A percentile compares a stretch with the other conserved stretches of the same genome.
Conservation (phyloP, 2,113 vertebrate genomes). For the Petrocephalus zakoni region DNA sequence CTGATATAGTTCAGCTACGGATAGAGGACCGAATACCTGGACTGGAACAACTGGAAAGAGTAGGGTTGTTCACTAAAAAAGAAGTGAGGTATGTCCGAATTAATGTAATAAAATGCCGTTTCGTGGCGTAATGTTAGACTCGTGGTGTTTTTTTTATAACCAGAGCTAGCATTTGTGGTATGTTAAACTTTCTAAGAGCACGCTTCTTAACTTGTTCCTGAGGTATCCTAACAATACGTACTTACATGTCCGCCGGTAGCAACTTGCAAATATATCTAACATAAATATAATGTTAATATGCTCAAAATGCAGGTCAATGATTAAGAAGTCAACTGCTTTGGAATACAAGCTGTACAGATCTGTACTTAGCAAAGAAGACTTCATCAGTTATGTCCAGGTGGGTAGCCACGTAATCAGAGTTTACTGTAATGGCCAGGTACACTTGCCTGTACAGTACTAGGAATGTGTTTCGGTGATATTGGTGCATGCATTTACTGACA, state of each 20-base stretch:
- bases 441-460: neutral
- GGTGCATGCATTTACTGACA: neutral
- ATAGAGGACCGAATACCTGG: conserved; percentile 82
- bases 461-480: neutral
- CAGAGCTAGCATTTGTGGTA: neutral
- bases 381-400: conserved; percentile 86
- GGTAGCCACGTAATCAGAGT: neutral
- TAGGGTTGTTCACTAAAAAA: conserved; percentile 76
- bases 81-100: conserved; percentile 74
- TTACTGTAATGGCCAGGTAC: neutral
- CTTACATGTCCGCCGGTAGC: neutral
- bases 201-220: neutral
- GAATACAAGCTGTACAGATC: conserved; percentile 87
- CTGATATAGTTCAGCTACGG: conserved; percentile 78
- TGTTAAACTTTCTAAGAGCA: neutral
- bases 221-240: neutral
- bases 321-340: conserved; percentile 80
- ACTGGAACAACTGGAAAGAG: conserved; percentile 83
- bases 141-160: neutral
- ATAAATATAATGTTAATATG: neutral
- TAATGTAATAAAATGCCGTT: neutral
- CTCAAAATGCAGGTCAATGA: conserved; percentile 65
- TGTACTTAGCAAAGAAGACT: conserved; percentile 79
- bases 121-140: neutral
- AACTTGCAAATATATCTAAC: neutral